phyloP scores from a whole-genome alignment of 2,888 invertebrate genomes.

The Volucella inflata region DNA sequence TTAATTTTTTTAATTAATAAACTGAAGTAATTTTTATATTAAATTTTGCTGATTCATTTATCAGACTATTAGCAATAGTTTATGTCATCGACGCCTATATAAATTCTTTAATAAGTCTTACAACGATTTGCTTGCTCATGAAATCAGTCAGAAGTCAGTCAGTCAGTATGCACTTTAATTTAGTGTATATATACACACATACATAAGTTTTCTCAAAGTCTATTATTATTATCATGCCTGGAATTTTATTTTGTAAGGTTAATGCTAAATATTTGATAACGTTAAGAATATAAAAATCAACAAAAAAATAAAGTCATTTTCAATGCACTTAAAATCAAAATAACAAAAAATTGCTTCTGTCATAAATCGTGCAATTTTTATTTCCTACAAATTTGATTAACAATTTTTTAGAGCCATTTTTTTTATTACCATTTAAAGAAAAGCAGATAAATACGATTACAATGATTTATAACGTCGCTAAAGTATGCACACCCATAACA shows the following conservation, averaged over 20 bases:
- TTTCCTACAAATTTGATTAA: too few species aligned
- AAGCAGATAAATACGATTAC: background rate
- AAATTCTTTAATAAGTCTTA: too few species aligned
- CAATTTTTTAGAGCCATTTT: background rate
- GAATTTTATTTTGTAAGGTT: slow-evolving; percentile 39
- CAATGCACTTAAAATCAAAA: slow-evolving; percentile 1
- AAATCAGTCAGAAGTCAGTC: too few species aligned
- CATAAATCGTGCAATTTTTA: too few species aligned
- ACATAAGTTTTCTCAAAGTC: background rate
- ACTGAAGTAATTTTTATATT: too few species aligned
- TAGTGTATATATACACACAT: too few species aligned
- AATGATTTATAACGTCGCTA: background rate
- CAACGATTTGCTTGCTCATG: too few species aligned
- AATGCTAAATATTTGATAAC: slow-evolving; percentile 39
- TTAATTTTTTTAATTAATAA: too few species aligned
- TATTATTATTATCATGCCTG: slow-evolving; percentile 30
- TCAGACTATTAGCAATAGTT: too few species aligned
- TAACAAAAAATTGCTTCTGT: background rate
- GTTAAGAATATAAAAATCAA: slow-evolving; percentile 2
- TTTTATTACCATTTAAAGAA: background rate
- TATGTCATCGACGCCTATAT: too few species aligned
- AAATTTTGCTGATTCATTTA: too few species aligned
- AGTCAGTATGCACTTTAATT: too few species aligned
- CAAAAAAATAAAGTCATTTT: background rate
- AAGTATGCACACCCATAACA: background rate